Percentiles rank a stretch among this genome's conserved stretches.
These are phyloP conservation scores for Aix galericulata DNA, from an alignment of 2,113 vertebrate genomes.

Conservation along the genomic window DNA sequence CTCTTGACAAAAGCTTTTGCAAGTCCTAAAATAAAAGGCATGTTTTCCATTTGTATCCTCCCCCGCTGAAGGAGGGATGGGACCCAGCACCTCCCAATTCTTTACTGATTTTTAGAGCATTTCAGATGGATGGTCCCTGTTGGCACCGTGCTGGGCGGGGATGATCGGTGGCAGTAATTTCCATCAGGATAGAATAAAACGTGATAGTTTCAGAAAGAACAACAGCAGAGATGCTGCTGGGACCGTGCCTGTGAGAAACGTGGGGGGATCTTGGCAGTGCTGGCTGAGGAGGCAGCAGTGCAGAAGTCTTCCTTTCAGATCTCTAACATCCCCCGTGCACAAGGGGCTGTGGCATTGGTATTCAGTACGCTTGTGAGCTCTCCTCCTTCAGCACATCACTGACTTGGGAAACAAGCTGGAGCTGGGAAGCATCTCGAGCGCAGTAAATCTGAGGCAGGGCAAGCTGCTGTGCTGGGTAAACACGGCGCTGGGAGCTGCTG, in stretches of 20 bases:
- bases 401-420: background rate
- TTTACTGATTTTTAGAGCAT: background rate
- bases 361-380: accelerated
- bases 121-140: background rate
- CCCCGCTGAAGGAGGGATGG: background rate
- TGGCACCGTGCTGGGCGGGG: background rate
- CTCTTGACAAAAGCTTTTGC: background rate
- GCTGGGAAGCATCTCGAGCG: background rate
- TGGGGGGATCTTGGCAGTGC: background rate
- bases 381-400: background rate
- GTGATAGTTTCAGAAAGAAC: background rate
- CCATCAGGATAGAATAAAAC: background rate
- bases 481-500: accelerated
- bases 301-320: background rate
- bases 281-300: background rate
- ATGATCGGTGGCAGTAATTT: background rate
- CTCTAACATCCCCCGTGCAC: accelerated
- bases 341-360: background rate
- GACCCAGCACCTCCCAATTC: background rate
- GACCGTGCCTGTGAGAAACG: background rate
- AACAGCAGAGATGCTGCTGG: background rate
- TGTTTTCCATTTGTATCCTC: background rate
- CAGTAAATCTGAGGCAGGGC: background rate
- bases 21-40: background rate
- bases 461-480: background rate